Evolutionary conservation across 1,140 invertebrate species (phyloP).

Genomic region (Coptotermes formosanus): DNA sequence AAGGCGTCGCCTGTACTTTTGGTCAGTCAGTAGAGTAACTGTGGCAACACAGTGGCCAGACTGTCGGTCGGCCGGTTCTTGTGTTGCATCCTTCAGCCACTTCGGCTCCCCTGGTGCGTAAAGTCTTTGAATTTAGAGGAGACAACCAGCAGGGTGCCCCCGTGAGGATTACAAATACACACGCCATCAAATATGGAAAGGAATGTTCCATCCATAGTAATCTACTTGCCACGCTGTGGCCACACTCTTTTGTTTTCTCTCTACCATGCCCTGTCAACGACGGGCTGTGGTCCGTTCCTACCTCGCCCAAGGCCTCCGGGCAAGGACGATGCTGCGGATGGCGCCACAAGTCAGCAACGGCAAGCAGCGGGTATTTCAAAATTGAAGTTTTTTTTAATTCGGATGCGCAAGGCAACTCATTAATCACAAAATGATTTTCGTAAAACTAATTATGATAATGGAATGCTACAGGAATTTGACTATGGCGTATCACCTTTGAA

Average conservation of each 20-base stretch:
- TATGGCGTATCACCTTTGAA: no score
- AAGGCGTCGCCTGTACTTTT: no score
- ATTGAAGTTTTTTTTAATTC: background rate
- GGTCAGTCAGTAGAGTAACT: no score
- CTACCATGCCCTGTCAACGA: background rate
- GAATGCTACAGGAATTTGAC: no score
- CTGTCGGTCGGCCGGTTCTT: background rate
- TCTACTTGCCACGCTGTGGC: background rate
- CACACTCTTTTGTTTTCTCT: constrained; percentile 12
- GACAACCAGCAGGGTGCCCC: constrained; percentile 17
- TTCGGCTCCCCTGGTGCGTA: background rate
- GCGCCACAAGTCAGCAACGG: background rate
- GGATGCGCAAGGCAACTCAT: no score
- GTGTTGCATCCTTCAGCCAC: background rate
- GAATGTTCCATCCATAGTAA: background rate
- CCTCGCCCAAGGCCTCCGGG: background rate
- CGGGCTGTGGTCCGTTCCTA: background rate
- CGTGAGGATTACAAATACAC: constrained; percentile 26
- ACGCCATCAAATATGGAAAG: constrained; percentile 20
- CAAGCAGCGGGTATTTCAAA: background rate
- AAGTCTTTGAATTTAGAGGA: constrained; percentile 28
- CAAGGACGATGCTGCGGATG: background rate
- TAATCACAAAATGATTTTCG: no score
- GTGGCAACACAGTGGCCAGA: constrained; percentile 3
- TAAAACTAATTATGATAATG: no score